These are phyloP conservation scores for Eudyptes chrysolophus DNA, from an alignment of 2,113 vertebrate species.

Conservation along the genomic window DNA sequence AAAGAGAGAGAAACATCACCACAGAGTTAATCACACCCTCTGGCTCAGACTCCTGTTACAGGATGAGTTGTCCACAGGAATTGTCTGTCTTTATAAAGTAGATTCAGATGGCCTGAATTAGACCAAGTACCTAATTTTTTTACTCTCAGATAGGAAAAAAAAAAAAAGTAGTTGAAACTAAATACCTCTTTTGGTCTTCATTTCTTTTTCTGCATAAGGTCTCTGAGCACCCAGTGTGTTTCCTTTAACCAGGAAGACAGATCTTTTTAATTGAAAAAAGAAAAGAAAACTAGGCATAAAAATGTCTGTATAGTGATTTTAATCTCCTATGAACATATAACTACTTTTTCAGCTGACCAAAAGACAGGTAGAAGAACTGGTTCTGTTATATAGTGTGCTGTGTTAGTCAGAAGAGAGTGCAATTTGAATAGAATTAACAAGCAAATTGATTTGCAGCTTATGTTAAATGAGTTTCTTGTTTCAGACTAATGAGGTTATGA, in stretches of 20 bases:
- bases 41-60: not conserved
- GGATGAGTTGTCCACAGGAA: not conserved
- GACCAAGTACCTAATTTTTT: not conserved
- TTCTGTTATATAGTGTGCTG: not conserved
- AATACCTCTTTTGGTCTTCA: not conserved
- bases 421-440: not conserved
- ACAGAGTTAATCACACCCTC: not conserved
- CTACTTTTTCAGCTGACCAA: not conserved
- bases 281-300: not conserved
- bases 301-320: not conserved
- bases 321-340: not conserved
- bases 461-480: not conserved
- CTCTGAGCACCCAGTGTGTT: not conserved
- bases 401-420: not conserved
- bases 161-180: not conserved
- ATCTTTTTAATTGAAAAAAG: not conserved
- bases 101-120: not conserved
- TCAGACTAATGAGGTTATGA: not conserved
- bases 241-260: not conserved
- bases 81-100: not conserved
- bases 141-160: not conserved
- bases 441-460: not conserved
- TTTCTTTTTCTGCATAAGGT: not conserved
- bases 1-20: not conserved
- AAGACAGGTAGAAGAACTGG: not conserved